Percentiles rank a stretch among this genome's conserved stretches.
These are phyloP conservation scores for Cladopsammia gracilis DNA, from an alignment of 64 coral and sea anemone species.

Conservation along the genomic window DNA sequence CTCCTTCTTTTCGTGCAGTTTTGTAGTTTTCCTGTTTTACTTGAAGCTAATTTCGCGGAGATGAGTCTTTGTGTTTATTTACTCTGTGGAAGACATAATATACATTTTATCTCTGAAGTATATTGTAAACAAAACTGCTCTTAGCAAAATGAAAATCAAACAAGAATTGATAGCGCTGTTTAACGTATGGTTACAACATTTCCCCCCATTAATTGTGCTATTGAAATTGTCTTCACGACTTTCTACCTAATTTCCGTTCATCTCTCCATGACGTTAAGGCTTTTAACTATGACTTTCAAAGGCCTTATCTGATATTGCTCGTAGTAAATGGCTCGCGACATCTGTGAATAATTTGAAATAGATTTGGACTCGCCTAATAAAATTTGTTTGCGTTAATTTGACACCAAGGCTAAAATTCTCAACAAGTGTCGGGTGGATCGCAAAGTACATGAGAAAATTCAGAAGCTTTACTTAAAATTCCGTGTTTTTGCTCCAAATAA, in stretches of 20 bases:
- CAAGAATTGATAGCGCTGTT: constrained; percentile 88
- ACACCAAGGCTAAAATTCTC: constrained; percentile 69
- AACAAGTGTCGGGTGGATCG: neutral
- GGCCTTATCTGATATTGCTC: constrained; percentile 82
- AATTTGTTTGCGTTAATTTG: constrained; percentile 81
- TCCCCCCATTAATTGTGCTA: constrained; percentile 83
- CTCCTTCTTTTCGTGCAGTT: neutral
- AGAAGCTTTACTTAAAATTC: constrained; percentile 2
- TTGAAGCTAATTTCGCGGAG: constrained; percentile 75
- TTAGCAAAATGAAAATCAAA: constrained; percentile 94
- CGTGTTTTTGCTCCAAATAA: neutral
- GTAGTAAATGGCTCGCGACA: constrained; percentile 52
- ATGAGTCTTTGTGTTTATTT: constrained; percentile 70
- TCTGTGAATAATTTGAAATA: constrained; percentile 82
- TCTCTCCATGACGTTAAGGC: constrained; percentile 73
- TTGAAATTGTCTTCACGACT: constrained; percentile 80
- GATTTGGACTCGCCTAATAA: constrained; percentile 65
- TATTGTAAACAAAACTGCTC: constrained; percentile 90
- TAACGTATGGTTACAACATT: constrained; percentile 94
- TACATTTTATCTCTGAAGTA: constrained; percentile 88
- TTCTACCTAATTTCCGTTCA: constrained; percentile 82
- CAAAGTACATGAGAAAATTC: neutral
- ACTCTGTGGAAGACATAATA: constrained; percentile 74
- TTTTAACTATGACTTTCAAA: constrained; percentile 84
- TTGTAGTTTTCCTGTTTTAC: neutral